phyloP scores from a whole-genome alignment of 2,888 invertebrate genomes.

The Amiota communis region DNA sequence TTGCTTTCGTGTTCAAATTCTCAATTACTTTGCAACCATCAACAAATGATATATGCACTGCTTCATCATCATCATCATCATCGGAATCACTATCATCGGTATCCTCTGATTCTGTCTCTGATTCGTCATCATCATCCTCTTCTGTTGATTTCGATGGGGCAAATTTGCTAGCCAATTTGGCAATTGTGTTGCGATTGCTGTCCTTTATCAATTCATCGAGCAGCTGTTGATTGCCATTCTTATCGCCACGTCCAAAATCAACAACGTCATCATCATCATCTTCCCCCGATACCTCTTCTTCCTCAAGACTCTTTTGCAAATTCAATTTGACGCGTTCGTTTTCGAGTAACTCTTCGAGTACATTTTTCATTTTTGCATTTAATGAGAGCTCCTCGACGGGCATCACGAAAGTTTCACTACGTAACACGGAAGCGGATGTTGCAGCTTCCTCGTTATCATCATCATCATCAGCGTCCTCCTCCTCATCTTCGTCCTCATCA shows the following conservation, averaged over 20 bases:
- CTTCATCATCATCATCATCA: conserved; percentile 61
- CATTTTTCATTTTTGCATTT: conserved; percentile 74
- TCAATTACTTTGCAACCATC: conserved; percentile 72
- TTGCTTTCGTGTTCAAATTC: conserved; percentile 64
- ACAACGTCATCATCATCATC: conserved; percentile 58
- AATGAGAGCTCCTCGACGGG: conserved; percentile 68
- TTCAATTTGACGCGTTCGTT: conserved; percentile 73
- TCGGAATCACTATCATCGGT: conserved; percentile 55
- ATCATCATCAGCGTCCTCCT: conserved; percentile 30
- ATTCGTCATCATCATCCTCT: conserved; percentile 56
- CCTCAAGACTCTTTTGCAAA: conserved; percentile 73
- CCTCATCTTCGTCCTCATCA: conserved; percentile 46
- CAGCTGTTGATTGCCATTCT: conserved; percentile 68
- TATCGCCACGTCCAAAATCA: conserved; percentile 58
- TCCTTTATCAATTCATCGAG: conserved; percentile 65
- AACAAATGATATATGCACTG: conserved; percentile 62
- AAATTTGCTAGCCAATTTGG: conserved; percentile 57
- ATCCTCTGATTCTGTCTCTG: conserved; percentile 56
- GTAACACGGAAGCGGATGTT: conserved; percentile 50
- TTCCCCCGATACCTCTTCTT: conserved; percentile 51
- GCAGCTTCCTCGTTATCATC: conserved; percentile 32
- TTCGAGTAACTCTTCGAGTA: conserved; percentile 72
- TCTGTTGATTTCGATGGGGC: conserved; percentile 27
- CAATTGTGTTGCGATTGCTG: conserved; percentile 66
- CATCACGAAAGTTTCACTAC: conserved; percentile 67